Base-by-base conservation (phyloP, 2,797 vertebrate genomes). In the Microtus agrestis region DNA sequence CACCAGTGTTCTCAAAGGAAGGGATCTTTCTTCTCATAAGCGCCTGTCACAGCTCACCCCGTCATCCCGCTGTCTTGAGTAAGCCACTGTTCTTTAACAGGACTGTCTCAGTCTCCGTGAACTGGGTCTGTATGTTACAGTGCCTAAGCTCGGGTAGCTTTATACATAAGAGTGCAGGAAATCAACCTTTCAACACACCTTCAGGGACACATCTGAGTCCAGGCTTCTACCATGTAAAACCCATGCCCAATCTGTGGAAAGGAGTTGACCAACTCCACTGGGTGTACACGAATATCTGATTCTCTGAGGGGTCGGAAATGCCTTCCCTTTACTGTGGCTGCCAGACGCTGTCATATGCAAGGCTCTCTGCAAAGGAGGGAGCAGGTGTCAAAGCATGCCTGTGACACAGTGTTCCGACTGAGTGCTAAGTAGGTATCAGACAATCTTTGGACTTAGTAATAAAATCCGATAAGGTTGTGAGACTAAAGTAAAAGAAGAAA, bases 381-480 rank as follows among this genome's bases (percentile, higher is more conserved):
- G 76, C 51, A 54, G 27, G 87, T 77, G 54, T 65, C 37, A 84
- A 59, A 89, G 84, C 76, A 54, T 56, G 92, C 87, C 76, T n/a
- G 10, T 15, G 46, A 92, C 56, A 92, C 5, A 19, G 48, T 37
- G 85, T 84, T 93, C 89, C 69, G n/a, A 77, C 37, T 17, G 77
- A 90, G 48, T 69, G 46, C 37, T 89, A 93, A 93, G 48, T 51
- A 81, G 46, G 61, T 65, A 95, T 76, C 63, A 74, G 67, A 78
- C 12, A 12, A 63, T 77, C 69, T 78, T 97, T 61, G 40, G 48
- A 78, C 43, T 94, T 74, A 73, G 78, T 77, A 73, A 80, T 73
- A 87, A 88, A 94, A 82, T 71, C 59, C 91, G 34, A 78, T 43
- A 96, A 88, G 93, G 71, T 89, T 73, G 73, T 63, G 85, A 89